These are phyloP conservation scores for Drosophila ogumai DNA, from an alignment of 1,140 invertebrate genomes.

Conservation along the genomic window DNA sequence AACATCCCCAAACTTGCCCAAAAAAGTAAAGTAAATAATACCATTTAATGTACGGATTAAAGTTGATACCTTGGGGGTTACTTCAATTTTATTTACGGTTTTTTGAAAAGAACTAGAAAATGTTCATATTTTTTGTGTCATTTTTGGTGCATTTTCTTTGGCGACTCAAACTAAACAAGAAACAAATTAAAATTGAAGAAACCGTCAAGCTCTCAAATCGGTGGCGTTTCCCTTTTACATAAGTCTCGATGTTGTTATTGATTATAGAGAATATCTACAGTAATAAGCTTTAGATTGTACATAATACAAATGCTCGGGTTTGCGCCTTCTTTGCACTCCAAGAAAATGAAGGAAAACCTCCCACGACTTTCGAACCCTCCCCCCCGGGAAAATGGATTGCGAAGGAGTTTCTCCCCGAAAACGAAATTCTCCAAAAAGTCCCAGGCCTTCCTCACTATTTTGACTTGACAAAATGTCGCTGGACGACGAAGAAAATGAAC, in stretches of 20 bases:
- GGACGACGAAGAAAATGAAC: constrained; percentile 64
- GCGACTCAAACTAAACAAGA: background rate
- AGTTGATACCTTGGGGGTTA: constrained; percentile 14
- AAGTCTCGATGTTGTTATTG: constrained; percentile 57
- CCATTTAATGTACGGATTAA: background rate
- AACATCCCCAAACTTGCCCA: constrained; percentile 11
- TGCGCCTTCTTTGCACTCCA: constrained; percentile 37
- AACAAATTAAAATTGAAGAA: constrained; percentile 27
- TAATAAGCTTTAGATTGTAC: constrained; percentile 61
- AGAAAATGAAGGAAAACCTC: constrained; percentile 12
- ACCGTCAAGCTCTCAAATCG: constrained; percentile 8
- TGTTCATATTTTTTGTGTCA: constrained; percentile 7
- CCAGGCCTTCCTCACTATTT: constrained; percentile 31
- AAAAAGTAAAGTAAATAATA: constrained; percentile 2
- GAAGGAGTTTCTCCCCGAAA: background rate
- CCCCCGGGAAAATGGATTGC: background rate
- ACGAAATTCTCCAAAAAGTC: constrained; percentile 6
- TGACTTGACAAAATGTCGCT: constrained; percentile 73
- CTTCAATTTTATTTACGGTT: constrained; percentile 28
- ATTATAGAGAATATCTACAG: constrained; percentile 30
- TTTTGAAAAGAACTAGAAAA: background rate
- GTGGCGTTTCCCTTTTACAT: constrained; percentile 34
- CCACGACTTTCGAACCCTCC: background rate
- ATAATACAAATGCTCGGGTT: constrained; percentile 40
- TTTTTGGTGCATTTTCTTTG: background rate